A percentile compares a stretch with the other conserved stretches of the same genome.
Evolutionary conservation across 2,888 invertebrate species (phyloP).

Genomic region (Daptonema setosum): DNA sequence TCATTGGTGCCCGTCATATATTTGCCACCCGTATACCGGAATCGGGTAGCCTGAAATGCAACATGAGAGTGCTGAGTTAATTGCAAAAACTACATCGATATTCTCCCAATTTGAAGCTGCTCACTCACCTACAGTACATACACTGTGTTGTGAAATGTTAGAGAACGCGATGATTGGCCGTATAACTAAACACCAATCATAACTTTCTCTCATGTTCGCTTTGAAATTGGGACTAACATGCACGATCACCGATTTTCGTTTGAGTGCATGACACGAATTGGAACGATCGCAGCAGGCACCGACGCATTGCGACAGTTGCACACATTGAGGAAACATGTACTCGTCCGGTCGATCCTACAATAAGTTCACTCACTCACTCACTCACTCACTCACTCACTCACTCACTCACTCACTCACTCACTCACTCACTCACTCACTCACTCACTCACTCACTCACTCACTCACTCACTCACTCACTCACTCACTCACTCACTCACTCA

Average conservation of each 20-base stretch:
- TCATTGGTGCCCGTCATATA: background rate
- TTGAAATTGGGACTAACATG: conserved; percentile 3
- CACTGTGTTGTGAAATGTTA: too few species aligned
- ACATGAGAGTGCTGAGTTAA: background rate
- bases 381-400: too few species aligned
- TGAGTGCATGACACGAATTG: conserved; percentile 2
- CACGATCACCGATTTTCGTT: background rate
- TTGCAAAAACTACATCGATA: background rate
- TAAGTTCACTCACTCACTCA: too few species aligned
- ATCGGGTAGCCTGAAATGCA: background rate
- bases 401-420: too few species aligned
- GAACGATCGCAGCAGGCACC: conserved; percentile 2
- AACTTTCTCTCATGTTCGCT: too few species aligned
- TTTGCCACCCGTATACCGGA: background rate
- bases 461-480: too few species aligned
- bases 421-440: too few species aligned
- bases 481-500: too few species aligned
- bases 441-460: too few species aligned
- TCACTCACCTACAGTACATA: too few species aligned
- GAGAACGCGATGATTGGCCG: too few species aligned
- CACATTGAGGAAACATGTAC: conserved; percentile 5
- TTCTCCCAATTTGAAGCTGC: too few species aligned
- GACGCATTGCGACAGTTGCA: conserved; percentile 5
- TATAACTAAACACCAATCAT: background rate
- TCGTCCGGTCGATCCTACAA: background rate